Evolutionary conservation across 2,888 invertebrate genomes (phyloP).

Genomic region (Lasioglossum leucozonium): DNA sequence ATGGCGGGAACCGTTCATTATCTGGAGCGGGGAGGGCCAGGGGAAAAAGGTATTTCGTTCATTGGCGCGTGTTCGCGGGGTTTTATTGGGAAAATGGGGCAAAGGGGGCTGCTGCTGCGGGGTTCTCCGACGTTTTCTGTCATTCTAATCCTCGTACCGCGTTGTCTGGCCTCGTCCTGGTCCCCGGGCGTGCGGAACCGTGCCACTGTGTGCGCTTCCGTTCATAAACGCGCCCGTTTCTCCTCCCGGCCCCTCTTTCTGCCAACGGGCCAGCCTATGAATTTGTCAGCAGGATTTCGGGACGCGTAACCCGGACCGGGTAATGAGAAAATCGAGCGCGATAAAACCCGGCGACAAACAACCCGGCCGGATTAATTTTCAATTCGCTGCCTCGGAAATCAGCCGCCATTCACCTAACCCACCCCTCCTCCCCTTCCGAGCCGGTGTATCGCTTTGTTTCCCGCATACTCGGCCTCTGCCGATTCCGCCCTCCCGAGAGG

Average conservation of each 20-base stretch:
- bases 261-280: slow-evolving; percentile 26
- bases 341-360: slow-evolving; percentile 56
- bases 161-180: slow-evolving; percentile 4
- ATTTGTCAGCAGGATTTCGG: slow-evolving; percentile 66
- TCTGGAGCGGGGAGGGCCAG: background rate
- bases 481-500: slow-evolving; percentile 4
- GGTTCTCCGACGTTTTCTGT: slow-evolving; percentile 25
- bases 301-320: slow-evolving; percentile 11
- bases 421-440: background rate
- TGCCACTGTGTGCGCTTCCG: slow-evolving; percentile 24
- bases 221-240: background rate
- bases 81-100: slow-evolving; percentile 37
- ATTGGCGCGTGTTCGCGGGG: background rate
- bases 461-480: background rate
- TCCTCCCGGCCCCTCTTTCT: background rate
- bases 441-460: background rate
- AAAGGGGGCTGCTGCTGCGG: background rate
- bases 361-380: slow-evolving; percentile 58
- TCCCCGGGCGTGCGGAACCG: slow-evolving; percentile 25
- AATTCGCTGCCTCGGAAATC: slow-evolving; percentile 41
- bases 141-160: slow-evolving; percentile 47
- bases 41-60: background rate
- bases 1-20: slow-evolving; percentile 3
- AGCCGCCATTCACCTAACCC: background rate
- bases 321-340: slow-evolving; percentile 56